Base-by-base conservation (phyloP, 2,888 invertebrate species). In the Caenorhabditis sulstoni region DNA sequence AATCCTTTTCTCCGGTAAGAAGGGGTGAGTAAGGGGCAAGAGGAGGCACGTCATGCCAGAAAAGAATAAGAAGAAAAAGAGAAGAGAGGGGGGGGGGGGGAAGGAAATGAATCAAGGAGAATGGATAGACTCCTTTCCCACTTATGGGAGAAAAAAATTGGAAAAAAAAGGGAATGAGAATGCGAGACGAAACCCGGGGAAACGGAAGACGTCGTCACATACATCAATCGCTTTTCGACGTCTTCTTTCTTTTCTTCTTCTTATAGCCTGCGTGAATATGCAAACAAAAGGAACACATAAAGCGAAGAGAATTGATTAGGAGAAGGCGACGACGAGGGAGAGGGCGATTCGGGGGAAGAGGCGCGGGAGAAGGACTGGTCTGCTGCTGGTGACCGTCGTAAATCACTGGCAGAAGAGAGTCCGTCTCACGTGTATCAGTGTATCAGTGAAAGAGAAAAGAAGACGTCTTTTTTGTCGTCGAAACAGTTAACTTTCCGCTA, bases 401-500 rank as follows among this genome's bases (percentile, higher is more conserved):
- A 76, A 76, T 76, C 75, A 76, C 41, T 29, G 49, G 44, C 44
- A 65, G n/a, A n/a, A n/a, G 50, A 49, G 29, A 64, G 53, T 52
- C 29, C 37, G 22, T 52, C 65, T 75, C 75, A 75, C 75, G 75
- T 75, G 75, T 52, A 67, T 49, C 57, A 49, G 64, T 41, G 44
- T 58, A 67, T 39, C 37, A 57, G 29, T 18, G 37, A 47, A 61
- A 23, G n/a, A 53, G 45, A 35, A 44, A 47, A 61, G 16, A 11
- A 53, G 45, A 35, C 29, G 50, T 35, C 18, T 39, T 35, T 47
- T 23, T 55, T 58, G 58, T 68, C 73, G 73, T 73, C 58, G 73
- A 73, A 64, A 73, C 64, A 73, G 64, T 73, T 29, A 73, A 14
- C n/a, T n/a, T n/a, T n/a, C n/a, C n/a, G n/a, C n/a, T n/a, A n/a